Evolutionary conservation across 2,888 invertebrate genomes (phyloP), one percentile per base, ranked within the genome.

Genomic region (Himalopsyche tibetana): DNA sequence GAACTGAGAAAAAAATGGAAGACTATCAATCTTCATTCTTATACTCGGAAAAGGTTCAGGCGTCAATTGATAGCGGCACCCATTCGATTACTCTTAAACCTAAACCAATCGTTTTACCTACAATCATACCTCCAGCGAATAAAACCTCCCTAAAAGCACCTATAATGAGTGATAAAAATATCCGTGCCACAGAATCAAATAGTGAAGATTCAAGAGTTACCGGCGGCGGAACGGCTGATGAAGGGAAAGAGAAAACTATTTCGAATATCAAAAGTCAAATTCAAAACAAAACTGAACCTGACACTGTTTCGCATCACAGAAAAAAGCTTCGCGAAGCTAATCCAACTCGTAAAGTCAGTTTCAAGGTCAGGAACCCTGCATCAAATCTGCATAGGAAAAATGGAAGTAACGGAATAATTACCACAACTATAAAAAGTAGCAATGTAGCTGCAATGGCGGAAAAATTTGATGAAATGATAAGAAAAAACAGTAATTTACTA

Each of bases 361-460:
- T 94, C 90, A 94, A 94, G 92, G 93, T 94, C 12, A 94, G 94
- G 90, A 94, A 92, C 88, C 90, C 90, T 12, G 91, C 93, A 8
- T 91, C 93, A 17, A 89, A 92, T 38, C 92, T 92, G 51, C 91
- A 94, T 82, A 91, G 93, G 89, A 91, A 93, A 85, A 92, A 92
- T 5, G 92, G 92, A 42, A 89, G 88, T 15, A 89, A 92, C 55
- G 91, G 91, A 55, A 90, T 92, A 12, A 93, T 92, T 89, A 92
- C 93, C 55, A 91, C 94, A 90, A 93, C 93, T 8, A 91, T 94
- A 88, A 91, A 92, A 17, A 92, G 93, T 87, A 95, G 92, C 89
- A 94, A 94, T 90, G 96, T 96, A 55, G 95, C 95, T 81, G 94
- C 95, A 90, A 90, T 96, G 86, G 95, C 96, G 0, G 94, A 94